phyloP scores from a whole-genome alignment of 2,797 vertebrate genomes.

The Eutrigla gurnardus region DNA sequence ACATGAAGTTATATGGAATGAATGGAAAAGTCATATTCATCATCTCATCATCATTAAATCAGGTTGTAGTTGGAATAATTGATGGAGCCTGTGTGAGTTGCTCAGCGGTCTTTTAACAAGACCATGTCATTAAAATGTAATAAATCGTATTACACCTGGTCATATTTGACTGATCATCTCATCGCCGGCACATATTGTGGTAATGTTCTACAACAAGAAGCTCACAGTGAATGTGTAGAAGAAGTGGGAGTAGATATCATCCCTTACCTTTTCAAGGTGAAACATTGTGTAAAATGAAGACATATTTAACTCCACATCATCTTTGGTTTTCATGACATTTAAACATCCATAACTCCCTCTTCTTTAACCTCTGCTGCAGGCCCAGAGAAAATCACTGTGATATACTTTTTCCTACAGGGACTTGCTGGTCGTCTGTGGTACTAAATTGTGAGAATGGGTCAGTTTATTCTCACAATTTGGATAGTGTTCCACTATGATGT shows the following conservation, averaged over 20 bases:
- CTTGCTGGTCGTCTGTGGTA: not conserved
- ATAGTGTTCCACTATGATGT: not conserved
- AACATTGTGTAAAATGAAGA: not conserved
- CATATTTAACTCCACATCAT: not conserved
- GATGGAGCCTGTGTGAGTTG: constrained; percentile 62
- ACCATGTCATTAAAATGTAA: constrained; percentile 69
- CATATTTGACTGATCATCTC: constrained; percentile 60
- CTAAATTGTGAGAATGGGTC: constrained; percentile 1
- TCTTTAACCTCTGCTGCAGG: constrained; percentile 2
- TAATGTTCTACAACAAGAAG: not conserved
- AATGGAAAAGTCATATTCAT: constrained; percentile 63
- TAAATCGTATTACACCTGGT: constrained; percentile 61
- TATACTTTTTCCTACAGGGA: constrained; percentile 2
- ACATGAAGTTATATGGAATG: constrained; percentile 58
- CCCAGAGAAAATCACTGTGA: not conserved
- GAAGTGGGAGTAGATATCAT: not conserved
- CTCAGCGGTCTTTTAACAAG: constrained; percentile 63
- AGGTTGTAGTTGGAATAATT: constrained; percentile 65
- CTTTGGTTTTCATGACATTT: constrained; percentile 6
- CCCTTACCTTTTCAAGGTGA: not conserved
- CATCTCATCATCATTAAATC: constrained; percentile 57
- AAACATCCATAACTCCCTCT: not conserved
- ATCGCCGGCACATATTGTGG: constrained; percentile 57
- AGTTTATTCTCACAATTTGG: not conserved
- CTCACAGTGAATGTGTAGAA: not conserved